These are phyloP conservation scores for Microctenopoma steveboyesi DNA, from an alignment of 2,797 vertebrate species.

Conservation along the genomic window DNA sequence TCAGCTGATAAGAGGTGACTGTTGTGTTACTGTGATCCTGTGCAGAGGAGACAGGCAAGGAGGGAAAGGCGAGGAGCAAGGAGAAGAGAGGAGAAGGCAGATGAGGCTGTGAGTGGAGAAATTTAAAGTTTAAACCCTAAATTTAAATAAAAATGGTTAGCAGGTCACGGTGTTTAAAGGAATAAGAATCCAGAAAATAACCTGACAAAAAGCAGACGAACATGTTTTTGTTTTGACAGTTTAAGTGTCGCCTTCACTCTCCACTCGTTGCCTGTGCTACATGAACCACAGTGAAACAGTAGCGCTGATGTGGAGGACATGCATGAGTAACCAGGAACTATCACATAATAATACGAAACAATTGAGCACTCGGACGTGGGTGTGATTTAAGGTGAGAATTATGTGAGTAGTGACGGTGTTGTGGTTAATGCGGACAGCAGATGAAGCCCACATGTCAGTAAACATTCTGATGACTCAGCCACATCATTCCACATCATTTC, in stretches of 20 bases:
- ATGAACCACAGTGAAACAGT: slow-evolving; percentile 23
- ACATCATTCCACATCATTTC: background rate
- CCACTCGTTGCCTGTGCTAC: slow-evolving; percentile 40
- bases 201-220: background rate
- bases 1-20: slow-evolving; percentile 54
- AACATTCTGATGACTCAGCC: background rate
- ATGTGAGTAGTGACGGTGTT: background rate
- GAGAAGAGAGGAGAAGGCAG: slow-evolving; percentile 16
- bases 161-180: no score
- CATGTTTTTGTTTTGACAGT: slow-evolving; percentile 26
- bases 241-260: slow-evolving; percentile 33
- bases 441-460: slow-evolving; percentile 11
- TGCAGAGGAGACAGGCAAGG: slow-evolving; percentile 38
- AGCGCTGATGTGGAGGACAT: slow-evolving; percentile 21
- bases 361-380: slow-evolving; percentile 14
- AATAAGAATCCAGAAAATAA: background rate
- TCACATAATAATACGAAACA: slow-evolving; percentile 4
- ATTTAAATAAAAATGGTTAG: no score
- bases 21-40: slow-evolving; percentile 47
- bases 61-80: slow-evolving; percentile 5
- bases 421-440: background rate
- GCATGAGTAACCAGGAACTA: slow-evolving; percentile 34
- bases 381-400: slow-evolving; percentile 36
- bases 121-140: no score
- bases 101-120: slow-evolving; percentile 24